Evolutionary conservation across 1,140 invertebrate genomes (phyloP), one percentile per base, ranked within the genome.

Genomic region (Dufourea novaeangliae): DNA sequence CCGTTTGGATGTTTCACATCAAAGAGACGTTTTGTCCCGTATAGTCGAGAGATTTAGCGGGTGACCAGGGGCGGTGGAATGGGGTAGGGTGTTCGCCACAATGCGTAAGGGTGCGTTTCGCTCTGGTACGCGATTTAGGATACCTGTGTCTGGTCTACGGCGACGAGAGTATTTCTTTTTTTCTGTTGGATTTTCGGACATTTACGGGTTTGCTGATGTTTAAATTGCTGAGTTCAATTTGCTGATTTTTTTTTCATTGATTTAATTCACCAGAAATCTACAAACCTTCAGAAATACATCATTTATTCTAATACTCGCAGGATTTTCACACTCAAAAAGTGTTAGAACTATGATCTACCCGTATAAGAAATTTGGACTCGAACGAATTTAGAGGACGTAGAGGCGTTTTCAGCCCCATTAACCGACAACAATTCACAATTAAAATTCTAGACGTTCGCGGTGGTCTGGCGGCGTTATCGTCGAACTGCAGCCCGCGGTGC

Each of bases 11-110:
- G 75, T 78, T 83, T 79, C 72, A 87, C 83, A 87, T 88, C 87
- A 88, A 88, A 88, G 85, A 69, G 74, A 86, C 68, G 57, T 84
- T 84, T 83, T 74, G 83, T 78, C 78, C 70, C 75, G 76, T 56
- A 75, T 74, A 22, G 32, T 32, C n/a, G 41, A 37, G 64, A 34
- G 71, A 52, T 76, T 83, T 59, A 56, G 32, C 56, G 54, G 29
- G 39, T 44, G 68, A 66, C 57, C 66, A 62, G 39, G 22, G 57
- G n/a, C 54, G 66, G 41, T 11, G 27, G 25, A 37, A n/a, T n/a
- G 32, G 67, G 41, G n/a, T n/a, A n/a, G 54, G 50, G 63, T 46
- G 50, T 12, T 81, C 25, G 73, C 56, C 54, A 63, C 78, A 80
- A 80, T 77, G 50, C 72, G 44, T 50, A 66, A 73, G 57, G 63